Percentiles rank a stretch among this genome's conserved stretches.
phyloP scores from a whole-genome alignment of 1,140 invertebrate genomes.

The Drosophila teissieri region DNA sequence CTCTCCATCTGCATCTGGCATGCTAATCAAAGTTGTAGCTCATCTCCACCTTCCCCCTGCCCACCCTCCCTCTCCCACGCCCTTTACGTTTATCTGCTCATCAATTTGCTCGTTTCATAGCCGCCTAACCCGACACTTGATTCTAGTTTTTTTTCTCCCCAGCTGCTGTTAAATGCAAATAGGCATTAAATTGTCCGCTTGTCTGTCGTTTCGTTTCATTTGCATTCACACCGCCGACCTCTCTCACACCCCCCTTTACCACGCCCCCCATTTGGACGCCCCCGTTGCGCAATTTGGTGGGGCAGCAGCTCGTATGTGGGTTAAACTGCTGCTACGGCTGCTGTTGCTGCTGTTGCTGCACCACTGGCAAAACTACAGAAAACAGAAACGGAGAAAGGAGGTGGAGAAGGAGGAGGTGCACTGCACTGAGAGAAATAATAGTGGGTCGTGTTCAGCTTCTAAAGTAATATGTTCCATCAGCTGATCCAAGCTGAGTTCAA shows the following conservation, averaged over 20 bases:
- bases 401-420: slow-evolving; percentile 23
- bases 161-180: slow-evolving; percentile 75
- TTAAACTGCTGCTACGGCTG: slow-evolving; percentile 62
- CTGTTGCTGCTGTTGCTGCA: slow-evolving; percentile 56
- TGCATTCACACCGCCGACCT: slow-evolving; percentile 51
- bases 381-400: slow-evolving; percentile 17
- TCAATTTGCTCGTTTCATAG: slow-evolving; percentile 64
- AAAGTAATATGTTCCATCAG: not conserved
- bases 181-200: slow-evolving; percentile 76
- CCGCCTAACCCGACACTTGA: slow-evolving; percentile 65
- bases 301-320: slow-evolving; percentile 54
- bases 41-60: slow-evolving; percentile 17
- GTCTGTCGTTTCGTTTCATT: slow-evolving; percentile 78
- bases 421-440: slow-evolving; percentile 17
- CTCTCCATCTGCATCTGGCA: slow-evolving; percentile 36
- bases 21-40: slow-evolving; percentile 60
- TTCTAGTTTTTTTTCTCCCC: slow-evolving; percentile 54
- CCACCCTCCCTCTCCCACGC: not conserved
- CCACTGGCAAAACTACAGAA: slow-evolving; percentile 38
- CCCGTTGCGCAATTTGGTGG: slow-evolving; percentile 65
- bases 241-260: not conserved
- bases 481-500: not conserved
- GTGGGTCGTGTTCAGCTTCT: not conserved
- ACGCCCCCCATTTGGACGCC: slow-evolving; percentile 5
- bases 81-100: slow-evolving; percentile 46